phyloP scores from a whole-genome alignment of 2,797 vertebrate species.

The Heliangelus exortis region DNA sequence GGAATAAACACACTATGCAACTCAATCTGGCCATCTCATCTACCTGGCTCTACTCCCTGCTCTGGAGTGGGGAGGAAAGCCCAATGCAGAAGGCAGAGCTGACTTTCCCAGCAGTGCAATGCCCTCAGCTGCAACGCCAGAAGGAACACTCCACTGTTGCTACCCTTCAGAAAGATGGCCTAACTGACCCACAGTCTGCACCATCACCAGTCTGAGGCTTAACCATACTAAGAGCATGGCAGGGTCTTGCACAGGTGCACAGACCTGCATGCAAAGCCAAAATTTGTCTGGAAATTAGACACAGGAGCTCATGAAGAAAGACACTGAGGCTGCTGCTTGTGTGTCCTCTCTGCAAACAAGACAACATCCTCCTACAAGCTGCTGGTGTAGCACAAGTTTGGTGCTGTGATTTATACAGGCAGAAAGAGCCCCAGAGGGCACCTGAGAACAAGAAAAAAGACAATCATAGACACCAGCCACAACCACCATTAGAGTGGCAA shows the following conservation, averaged over 20 bases:
- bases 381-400: not conserved
- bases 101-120: not conserved
- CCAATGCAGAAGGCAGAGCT: not conserved
- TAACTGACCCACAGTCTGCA: not conserved
- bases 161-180: not conserved
- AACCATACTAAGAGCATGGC: not conserved
- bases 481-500: not conserved
- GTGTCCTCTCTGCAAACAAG: not conserved
- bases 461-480: rapidly evolving
- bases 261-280: not conserved
- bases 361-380: not conserved
- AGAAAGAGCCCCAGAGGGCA: not conserved
- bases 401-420: not conserved
- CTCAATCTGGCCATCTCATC: conserved; percentile 2
- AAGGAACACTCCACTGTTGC: not conserved
- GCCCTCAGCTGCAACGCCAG: not conserved
- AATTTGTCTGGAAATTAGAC: not conserved
- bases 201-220: not conserved
- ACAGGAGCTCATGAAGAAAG: not conserved
- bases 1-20: conserved; percentile 10
- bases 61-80: not conserved
- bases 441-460: not conserved
- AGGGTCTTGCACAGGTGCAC: not conserved
- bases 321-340: not conserved
- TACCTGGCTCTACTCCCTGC: not conserved